These are phyloP conservation scores for Crocallis elinguaria DNA, from an alignment of 2,888 invertebrate genomes.

Conservation along the genomic window DNA sequence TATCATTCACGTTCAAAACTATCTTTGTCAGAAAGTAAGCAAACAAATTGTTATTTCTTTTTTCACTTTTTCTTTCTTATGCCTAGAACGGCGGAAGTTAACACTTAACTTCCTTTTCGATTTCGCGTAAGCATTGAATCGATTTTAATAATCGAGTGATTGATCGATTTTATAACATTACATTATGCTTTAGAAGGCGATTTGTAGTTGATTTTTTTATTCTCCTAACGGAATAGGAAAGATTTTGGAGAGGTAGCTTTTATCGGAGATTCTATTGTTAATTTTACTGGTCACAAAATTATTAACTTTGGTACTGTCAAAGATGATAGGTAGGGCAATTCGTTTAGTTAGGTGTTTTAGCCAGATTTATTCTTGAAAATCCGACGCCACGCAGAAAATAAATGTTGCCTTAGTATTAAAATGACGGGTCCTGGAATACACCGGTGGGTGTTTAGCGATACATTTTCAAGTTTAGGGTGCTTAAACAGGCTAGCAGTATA, in stretches of 20 bases:
- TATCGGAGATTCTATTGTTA: neutral
- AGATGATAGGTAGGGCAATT: no score
- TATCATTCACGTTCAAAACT: no score
- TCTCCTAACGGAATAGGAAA: neutral
- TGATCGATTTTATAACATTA: slow-evolving; percentile 39
- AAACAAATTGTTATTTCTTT: slow-evolving; percentile 59
- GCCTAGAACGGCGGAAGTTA: slow-evolving; percentile 61
- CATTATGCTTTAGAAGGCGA: slow-evolving; percentile 39
- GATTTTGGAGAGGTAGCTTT: neutral
- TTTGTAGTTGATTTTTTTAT: slow-evolving; percentile 1
- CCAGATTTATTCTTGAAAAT: no score
- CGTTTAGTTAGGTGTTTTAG: no score
- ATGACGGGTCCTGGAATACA: no score
- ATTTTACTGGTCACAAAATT: neutral
- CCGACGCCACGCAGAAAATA: no score
- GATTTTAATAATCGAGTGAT: slow-evolving; percentile 34
- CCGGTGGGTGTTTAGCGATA: no score
- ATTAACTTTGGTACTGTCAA: no score
- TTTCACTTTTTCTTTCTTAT: slow-evolving; percentile 41
- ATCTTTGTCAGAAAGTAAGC: no score
- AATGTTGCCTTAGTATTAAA: no score
- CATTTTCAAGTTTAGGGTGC: no score
- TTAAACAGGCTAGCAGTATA: no score
- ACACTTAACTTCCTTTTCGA: slow-evolving; percentile 48
- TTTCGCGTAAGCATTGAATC: slow-evolving; percentile 37